Evolutionary conservation across 2,797 vertebrate species (phyloP), one percentile per base, ranked within the genome.

Genomic region (Ispidina picta): DNA sequence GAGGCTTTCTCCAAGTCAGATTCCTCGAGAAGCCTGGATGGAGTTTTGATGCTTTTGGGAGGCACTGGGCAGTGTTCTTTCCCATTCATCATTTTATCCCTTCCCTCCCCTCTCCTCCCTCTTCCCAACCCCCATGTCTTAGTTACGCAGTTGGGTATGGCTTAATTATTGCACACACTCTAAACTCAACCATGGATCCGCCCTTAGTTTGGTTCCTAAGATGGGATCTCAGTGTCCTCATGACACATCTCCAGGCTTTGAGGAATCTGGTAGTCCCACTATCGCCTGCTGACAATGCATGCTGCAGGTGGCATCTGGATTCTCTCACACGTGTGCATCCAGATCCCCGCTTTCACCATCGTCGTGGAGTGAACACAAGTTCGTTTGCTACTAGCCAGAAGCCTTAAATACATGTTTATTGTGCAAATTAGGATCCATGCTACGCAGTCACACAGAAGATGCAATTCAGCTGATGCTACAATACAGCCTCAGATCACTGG

Each of bases 111-210:
- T 2, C 9, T 2, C 1, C 7, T 10, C 4, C 6, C 9, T 8
- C 3, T 4, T 3, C 9, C 2, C 1, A 6, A 14, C 3, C 7
- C 10, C 13, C 2, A 2, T 2, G 6, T 12, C 16, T 14, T 13
- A 79, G 33, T 82, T 63, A 54, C 4, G 4, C 31, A 55, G 21
- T 15, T 65, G 23, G 17, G 63, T 29, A 43, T 41, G 8, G 12
- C 17, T 29, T 68, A 75, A 54, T 72, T 64, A 33, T 37, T 55
- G 12, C 25, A 6, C 10, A 8, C 31, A 65, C 85, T 12, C 84
- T 43, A 71, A 74, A 70, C 8, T 15, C 35, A 78, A 78, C 14
- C 72, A 86, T 52, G n/a, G 88, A 52, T 46, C 13, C 0, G 0
- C 63, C 65, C n/a, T 63, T 25, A 37, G 6, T 60, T 90, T 81